Evolutionary conservation across 30 jellyfish, hydroid and myxozoan species (phyloP).

Genomic region (Sanderia malayensis): DNA sequence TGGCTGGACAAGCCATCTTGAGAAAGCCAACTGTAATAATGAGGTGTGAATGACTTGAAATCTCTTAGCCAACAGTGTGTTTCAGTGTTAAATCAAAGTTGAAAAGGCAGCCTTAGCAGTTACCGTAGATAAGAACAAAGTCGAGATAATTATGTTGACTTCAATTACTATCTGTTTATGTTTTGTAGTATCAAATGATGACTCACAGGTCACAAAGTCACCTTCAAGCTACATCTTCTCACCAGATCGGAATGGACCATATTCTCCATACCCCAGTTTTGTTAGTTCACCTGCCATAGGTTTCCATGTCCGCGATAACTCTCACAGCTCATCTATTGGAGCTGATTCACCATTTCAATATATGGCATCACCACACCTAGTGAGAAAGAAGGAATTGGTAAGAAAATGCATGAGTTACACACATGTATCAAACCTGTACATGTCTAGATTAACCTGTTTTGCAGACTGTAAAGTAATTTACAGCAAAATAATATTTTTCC

Average conservation of each 20-base stretch:
- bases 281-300: slow-evolving; percentile 34
- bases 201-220: slow-evolving; percentile 16
- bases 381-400: slow-evolving; percentile 34
- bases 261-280: slow-evolving; percentile 31
- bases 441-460: too few relatives aligned
- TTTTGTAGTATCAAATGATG: slow-evolving; percentile 22
- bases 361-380: slow-evolving; percentile 27
- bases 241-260: slow-evolving; percentile 19
- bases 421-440: too few relatives aligned
- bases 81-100: too few relatives aligned
- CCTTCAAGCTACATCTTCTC: slow-evolving; percentile 44
- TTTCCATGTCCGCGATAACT: slow-evolving; percentile 12
- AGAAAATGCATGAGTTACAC: too few relatives aligned
- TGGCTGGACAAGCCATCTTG: too few relatives aligned
- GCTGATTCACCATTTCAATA: slow-evolving; percentile 36
- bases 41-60: too few relatives aligned
- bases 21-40: too few relatives aligned
- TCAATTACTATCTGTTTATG: too few relatives aligned
- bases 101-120: too few relatives aligned
- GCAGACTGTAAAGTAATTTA: not conserved
- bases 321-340: slow-evolving; percentile 44
- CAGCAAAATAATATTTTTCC: not conserved
- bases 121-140: too few relatives aligned
- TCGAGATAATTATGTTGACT: too few relatives aligned
- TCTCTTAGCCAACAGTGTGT: too few relatives aligned